phyloP scores from a whole-genome alignment of 2,797 vertebrate genomes.

The Naso thynnoides region DNA sequence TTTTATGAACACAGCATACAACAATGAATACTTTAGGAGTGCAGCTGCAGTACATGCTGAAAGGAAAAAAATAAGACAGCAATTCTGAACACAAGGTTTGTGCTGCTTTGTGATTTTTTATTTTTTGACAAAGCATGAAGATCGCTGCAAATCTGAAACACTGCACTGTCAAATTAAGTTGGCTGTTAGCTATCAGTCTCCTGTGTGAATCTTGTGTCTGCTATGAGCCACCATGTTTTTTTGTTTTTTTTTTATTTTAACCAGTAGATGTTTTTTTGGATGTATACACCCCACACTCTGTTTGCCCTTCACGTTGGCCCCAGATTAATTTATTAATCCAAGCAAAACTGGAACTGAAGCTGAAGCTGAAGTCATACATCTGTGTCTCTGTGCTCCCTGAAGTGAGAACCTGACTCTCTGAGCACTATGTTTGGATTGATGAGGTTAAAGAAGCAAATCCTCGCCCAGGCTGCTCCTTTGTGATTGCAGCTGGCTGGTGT shows the following conservation, averaged over 20 bases:
- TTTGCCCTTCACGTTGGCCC: slow-evolving; percentile 36
- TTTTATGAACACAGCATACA: too few relatives aligned
- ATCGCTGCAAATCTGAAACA: neutral
- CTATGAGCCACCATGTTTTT: neutral
- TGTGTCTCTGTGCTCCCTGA: slow-evolving; percentile 56
- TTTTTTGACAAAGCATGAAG: neutral
- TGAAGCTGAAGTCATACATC: slow-evolving; percentile 64
- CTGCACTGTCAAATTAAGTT: neutral
- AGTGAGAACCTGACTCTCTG: slow-evolving; percentile 50
- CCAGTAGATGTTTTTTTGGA: neutral
- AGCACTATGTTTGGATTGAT: slow-evolving; percentile 64
- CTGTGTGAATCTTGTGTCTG: neutral
- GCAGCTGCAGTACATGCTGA: too few relatives aligned
- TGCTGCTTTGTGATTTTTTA: neutral
- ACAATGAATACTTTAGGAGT: too few relatives aligned
- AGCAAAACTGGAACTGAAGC: slow-evolving; percentile 43
- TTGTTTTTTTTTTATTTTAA: neutral
- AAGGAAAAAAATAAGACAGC: too few relatives aligned
- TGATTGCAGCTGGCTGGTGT: slow-evolving; percentile 72
- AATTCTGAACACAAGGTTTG: too few relatives aligned
- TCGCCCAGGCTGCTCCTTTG: slow-evolving; percentile 57
- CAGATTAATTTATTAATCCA: slow-evolving; percentile 49
- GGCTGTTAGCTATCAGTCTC: neutral
- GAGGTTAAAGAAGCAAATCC: slow-evolving; percentile 68
- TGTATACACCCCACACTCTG: neutral